Base-by-base conservation (phyloP, 2,888 invertebrate genomes). In the Andrena chrysosceles region DNA sequence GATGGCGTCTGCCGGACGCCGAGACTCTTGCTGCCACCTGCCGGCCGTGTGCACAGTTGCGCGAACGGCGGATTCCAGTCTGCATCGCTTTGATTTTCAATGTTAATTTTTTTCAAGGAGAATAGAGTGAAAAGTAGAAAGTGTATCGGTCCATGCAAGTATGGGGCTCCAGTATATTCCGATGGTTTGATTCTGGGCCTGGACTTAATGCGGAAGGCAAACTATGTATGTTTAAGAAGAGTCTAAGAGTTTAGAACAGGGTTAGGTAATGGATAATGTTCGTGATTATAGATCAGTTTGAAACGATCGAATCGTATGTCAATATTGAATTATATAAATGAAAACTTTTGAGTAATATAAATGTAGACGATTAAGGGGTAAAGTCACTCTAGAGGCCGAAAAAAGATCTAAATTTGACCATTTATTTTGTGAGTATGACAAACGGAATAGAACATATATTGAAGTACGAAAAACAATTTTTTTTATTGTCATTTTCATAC, bases 21-120 rank as follows among this genome's bases (percentile, higher is more conserved):
- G 35, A 31, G 74, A 42, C 7, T 16, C 73, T 63, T 84, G 52
- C 82, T 76, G 87, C 56, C 85, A 89, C 60, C 90, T 89, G 13
- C 35, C 60, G 72, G 62, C 2, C 1, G 5, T 0, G n/a, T 10
- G 10, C 23, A 26, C 10, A 56, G 23, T 23, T 56, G 10, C 23
- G 13, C 2, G 54, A 56, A 26, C 56, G 56, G 23, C 20, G 23
- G 10, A 13, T 3, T 23, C 23, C 1, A 10, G 56, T 23, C 20
- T 20, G 7, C 54, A 8, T 10, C 8, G 20, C n/a, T 23, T 20
- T 23, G 56, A 56, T 56, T 23, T 56, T 54, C 0, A 20, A 20
- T 20, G 52, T 13, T 42, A 42, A n/a, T 52, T 2, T 49, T 20
- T 20, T 20, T 20, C 2, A 0, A 20, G 7, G 20, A 7, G 6